Base-by-base conservation (phyloP, 1,140 invertebrate genomes). In the Drosophila orosa region DNA sequence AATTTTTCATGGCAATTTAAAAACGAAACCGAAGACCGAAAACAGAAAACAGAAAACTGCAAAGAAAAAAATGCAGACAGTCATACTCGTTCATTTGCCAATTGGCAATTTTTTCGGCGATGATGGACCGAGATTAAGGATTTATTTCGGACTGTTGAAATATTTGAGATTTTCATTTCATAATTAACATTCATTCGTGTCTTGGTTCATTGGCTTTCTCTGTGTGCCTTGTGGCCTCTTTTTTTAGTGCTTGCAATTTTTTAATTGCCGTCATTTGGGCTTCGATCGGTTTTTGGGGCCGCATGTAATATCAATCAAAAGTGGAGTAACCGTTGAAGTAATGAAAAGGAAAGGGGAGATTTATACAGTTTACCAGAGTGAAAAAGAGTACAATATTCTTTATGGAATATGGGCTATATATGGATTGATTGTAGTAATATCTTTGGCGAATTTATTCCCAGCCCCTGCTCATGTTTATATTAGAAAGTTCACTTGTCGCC, bases 1-100 rank as follows among this genome's bases (percentile, higher is more conserved):
- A 87, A 85, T 85, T 85, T 85, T 82, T 85, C 82, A 72, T 71
- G 54, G 50, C 76, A 79, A 79, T 76, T 76, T 78, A 42, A 50
- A 74, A 74, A 74, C 57, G 48, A 67, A 76, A 60, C 37, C 48
- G 15, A 75, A 47, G 37, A 9, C 48, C 29, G 29, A 52, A 52
- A 15, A 4, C 48, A 15, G 12, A 52, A 52, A 33, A 19, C 48
- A 0, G 12, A 52, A 52, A 48, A 47, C 24, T 4, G 44, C 29
- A 42, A 56, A 74, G 47, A 76, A 50, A 42, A 56, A 74, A 55
- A 76, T 48, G 56, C 35, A 47, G 47, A 59, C 60, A 61, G 35
- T 13, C 55, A 40, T 27, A 59, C 60, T 58, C 22, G 66, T 45
- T 60, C 44, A 75, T 75, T 75, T 65, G 69, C 50, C 71, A 75